These are phyloP conservation scores for Scrobipalpa costella DNA, from an alignment of 2,888 invertebrate genomes.

Conservation along the genomic window DNA sequence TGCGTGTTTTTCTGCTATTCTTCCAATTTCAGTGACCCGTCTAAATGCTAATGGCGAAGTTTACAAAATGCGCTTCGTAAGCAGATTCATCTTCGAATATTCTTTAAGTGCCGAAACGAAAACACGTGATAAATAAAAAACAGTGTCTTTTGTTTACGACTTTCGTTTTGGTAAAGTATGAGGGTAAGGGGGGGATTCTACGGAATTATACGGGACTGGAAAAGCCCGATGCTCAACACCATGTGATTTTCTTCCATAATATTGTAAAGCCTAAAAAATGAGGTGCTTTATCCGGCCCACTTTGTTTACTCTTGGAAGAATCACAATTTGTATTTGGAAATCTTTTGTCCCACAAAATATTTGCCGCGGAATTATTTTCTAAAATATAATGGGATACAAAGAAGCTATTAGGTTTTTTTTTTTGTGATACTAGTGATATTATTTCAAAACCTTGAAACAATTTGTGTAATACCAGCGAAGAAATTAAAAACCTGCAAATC, in stretches of 20 bases:
- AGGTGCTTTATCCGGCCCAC: constrained; percentile 18
- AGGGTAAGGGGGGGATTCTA: neutral
- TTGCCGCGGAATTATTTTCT: too few relatives aligned
- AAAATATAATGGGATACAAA: too few relatives aligned
- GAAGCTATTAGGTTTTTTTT: too few relatives aligned
- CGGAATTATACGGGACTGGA: constrained; percentile 18
- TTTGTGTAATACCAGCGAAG: neutral
- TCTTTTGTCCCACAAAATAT: neutral
- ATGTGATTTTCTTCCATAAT: constrained; percentile 25
- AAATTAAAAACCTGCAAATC: neutral
- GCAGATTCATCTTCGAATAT: constrained; percentile 26
- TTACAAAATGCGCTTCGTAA: constrained; percentile 19
- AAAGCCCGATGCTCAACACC: constrained; percentile 20
- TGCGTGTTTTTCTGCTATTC: constrained; percentile 20
- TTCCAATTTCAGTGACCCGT: constrained; percentile 9
- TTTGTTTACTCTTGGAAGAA: neutral
- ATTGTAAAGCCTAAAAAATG: constrained; percentile 27
- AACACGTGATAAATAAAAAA: constrained; percentile 17
- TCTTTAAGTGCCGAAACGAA: constrained; percentile 1
- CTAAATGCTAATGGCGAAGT: constrained; percentile 23
- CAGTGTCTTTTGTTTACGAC: constrained; percentile 10
- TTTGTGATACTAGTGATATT: neutral
- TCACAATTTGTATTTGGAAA: neutral
- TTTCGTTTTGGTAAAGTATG: neutral
- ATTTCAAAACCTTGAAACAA: constrained; percentile 4